Base-by-base conservation (phyloP, 2,113 vertebrate genomes). In the Triplophysa tibetana region DNA sequence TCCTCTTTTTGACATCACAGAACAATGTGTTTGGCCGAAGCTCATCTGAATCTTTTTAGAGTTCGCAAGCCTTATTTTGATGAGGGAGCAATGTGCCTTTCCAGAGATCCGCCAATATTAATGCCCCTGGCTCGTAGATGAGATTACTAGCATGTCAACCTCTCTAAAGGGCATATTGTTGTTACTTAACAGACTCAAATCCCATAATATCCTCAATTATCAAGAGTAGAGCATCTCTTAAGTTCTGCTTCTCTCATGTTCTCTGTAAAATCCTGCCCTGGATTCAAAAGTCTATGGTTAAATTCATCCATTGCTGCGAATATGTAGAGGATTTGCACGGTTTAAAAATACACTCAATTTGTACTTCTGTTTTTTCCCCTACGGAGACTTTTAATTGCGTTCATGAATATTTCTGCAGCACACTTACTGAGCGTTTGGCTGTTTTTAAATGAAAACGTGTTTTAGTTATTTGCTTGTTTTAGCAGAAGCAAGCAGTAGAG, bases 161-260 rank as follows among this genome's bases (percentile, higher is more conserved):
- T 72, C 79, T 69, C 60, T 67, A 38, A 87, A 85, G 21, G 62
- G 70, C 83, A 85, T 85, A 82, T 87, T 86, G 84, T 91, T 89
- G 86, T 86, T 82, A 75, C 64, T n/a, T 21, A 79, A 86, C 83
- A 70, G 21, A 12, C 80, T 78, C 66, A 67, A 79, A 58, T 43
- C n/a, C 56, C 43, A 45, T 62, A 54, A 72, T 66, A 72, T 77
- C 41, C 45, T 50, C 73, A 19, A 16, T 66, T 72, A 61, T 83
- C 23, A 52, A 52, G 67, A 64, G n/a, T 64, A 26, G 23, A 77
- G 43, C 26, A 64, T 80, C 64, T 26, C 0, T 4, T 29, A 63
- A 73, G 41, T 77, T 77, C 64, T 66, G n/a, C 52, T 17, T 16
- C 23, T 72, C 72, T 56, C 48, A 48, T 67, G 19, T 17, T 56